Evolutionary conservation across 2,888 invertebrate genomes (phyloP).

Genomic region (Beris morrisii): DNA sequence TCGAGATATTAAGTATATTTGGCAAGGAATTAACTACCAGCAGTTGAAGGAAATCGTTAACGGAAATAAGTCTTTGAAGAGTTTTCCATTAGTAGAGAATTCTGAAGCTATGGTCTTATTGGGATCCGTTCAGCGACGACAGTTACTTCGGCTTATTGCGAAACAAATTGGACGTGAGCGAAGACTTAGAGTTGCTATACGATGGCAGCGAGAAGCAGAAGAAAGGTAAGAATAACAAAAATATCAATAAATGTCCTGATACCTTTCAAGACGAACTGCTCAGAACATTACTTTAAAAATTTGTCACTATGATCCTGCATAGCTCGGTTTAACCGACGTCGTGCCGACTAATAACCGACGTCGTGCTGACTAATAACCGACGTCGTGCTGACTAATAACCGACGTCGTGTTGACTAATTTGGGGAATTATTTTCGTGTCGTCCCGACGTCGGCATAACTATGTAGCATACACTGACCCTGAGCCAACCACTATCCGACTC

Average conservation of each 20-base stretch:
- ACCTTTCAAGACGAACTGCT: no score
- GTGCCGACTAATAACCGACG: no score
- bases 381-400: no score
- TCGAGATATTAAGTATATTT: slow-evolving; percentile 83
- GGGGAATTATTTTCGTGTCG: no score
- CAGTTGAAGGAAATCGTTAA: slow-evolving; percentile 84
- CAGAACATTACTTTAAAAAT: no score
- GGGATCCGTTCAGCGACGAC: slow-evolving; percentile 90
- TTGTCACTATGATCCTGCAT: no score
- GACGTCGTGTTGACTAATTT: no score
- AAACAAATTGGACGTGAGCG: slow-evolving; percentile 83
- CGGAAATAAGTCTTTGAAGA: slow-evolving; percentile 65
- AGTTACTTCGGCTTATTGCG: slow-evolving; percentile 84
- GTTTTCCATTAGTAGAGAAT: slow-evolving; percentile 92
- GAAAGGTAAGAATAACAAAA: slow-evolving; percentile 44
- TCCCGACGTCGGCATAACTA: no score
- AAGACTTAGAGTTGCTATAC: slow-evolving; percentile 70
- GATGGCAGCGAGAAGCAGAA: slow-evolving; percentile 74
- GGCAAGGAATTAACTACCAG: slow-evolving; percentile 88
- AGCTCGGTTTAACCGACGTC: no score
- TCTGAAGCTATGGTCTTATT: slow-evolving; percentile 88
- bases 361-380: no score
- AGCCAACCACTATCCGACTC: no score
- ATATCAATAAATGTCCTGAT: background rate
- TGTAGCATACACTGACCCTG: no score